Evolutionary conservation across 2,797 vertebrate species (phyloP), one percentile per base, ranked within the genome.

Genomic region (Eptatretus atami): DNA sequence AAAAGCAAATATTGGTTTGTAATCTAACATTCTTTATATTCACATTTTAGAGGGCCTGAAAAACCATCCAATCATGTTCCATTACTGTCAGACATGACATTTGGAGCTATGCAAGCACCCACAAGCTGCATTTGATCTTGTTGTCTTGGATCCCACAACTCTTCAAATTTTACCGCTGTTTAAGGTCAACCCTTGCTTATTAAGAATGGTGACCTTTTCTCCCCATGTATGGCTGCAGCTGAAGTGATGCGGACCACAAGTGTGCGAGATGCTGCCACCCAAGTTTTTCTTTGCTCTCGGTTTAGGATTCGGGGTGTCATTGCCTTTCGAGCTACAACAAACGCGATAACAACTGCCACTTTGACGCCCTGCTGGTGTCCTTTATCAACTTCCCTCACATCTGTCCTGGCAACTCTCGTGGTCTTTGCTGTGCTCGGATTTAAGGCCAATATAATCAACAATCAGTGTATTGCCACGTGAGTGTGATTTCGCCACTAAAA

Each of bases 321-420:
- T 1, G 87, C 87, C 66, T 94, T 76, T 94, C 87, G 71, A 92
- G 86, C 70, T 94, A 93, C 76, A 94, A 94, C 71, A 94, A 93
- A 69, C 83, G 84, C 57, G 83, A 94, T 72, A 94, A 94, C 75
- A 94, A 94, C 77, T 94, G 87, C 70, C 87, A 94, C 69, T 94
- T 90, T 2, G 87, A 94, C 0, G 87, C 87, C 0, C 80, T 82
- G 3, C 79, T 94, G 0, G 87, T 94, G 67, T 87, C 87, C 63
- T 67, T 90, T 74, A 94, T 94, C 72, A 94, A 94, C 72, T 94
- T 94, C 73, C n/a, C 71, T 90, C 71, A 94, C 87, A 0, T 94
- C 87, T 0, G 79, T 94, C 69, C 72, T 94, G 75, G 87, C 87
- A 70, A 94, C 87, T 0, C 75, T 94, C 54, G 87, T 94, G 13